Base-by-base conservation (phyloP, 2,113 vertebrate genomes). In the Xyrauchen texanus region DNA sequence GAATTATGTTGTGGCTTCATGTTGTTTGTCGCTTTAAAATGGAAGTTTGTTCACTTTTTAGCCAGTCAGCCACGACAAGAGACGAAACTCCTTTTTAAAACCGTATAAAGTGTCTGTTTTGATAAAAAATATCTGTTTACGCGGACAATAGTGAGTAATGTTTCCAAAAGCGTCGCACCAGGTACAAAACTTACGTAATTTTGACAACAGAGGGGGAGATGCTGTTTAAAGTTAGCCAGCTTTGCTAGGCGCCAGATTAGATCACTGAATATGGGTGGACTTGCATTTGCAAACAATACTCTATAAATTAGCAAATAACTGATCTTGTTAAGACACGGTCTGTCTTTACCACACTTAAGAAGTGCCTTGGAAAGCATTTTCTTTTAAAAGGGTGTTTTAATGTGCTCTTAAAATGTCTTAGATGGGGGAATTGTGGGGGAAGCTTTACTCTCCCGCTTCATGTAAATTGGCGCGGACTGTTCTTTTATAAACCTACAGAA, bases 381-480 rank as follows among this genome's bases (percentile, higher is more conserved):
- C 0, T 45, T 34, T 34, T 74, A 12, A 68, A 61, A 58, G 0
- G 8, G 16, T n/a, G 8, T 65, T 70, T 49, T 65, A 34, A 34
- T 34, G 15, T 15, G 21, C 4, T 7, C 0, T 62, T 49, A 16
- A 73, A 1, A 34, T 34, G 21, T 34, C 21, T 34, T 34, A 34
- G 21, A 75, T 12, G 51, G 73, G 64, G 66, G 80, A 61, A 69
- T 84, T 78, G 84, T 91, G 62, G 62, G 21, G 61, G 73, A 47
- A 76, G 73, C 73, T 65, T 34, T 45, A 65, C 61, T 89, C 91
- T 93, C 92, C 91, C 92, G 92, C 92, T 93, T 90, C 52, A 86
- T 81, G 76, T 84, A 94, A 98, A 94, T 97, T 98, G 96, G 96
- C 96, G 96, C 94, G 95, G 93, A 95, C 94, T 93, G 90, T 89